Evolutionary conservation across 1,140 invertebrate genomes (phyloP).

Genomic region (Panagrolaimus sp.): DNA sequence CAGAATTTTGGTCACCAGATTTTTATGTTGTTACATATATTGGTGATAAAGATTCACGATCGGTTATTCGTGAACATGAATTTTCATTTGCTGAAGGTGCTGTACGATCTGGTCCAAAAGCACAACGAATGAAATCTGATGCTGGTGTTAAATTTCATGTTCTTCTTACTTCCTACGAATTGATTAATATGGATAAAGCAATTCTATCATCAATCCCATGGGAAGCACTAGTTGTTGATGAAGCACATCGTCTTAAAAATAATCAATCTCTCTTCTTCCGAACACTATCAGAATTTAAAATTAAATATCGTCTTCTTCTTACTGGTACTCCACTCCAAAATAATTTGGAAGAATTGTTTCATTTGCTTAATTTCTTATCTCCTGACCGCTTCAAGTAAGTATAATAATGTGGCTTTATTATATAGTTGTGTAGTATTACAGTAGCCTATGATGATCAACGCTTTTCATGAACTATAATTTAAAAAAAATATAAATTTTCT

Average conservation of each 20-base stretch:
- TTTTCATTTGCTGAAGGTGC: constrained; percentile 92
- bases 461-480: too few relatives aligned
- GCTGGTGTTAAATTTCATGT: constrained; percentile 92
- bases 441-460: too few relatives aligned
- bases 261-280: constrained; percentile 99
- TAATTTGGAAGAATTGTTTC: constrained; percentile 97
- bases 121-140: constrained; percentile 73
- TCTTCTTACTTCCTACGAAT: constrained; percentile 91
- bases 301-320: constrained; percentile 88
- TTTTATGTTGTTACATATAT: constrained; percentile 98
- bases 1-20: constrained; percentile 97
- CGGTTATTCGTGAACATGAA: constrained; percentile 85
- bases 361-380: constrained; percentile 94
- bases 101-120: constrained; percentile 73
- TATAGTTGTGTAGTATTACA: too few relatives aligned
- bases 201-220: constrained; percentile 95
- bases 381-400: constrained; percentile 71
- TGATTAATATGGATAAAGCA: constrained; percentile 91
- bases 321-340: constrained; percentile 99
- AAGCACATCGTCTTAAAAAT: constrained; percentile 95
- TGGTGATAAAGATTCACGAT: constrained; percentile 89
- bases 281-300: constrained; percentile 79
- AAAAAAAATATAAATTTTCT: too few relatives aligned
- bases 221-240: constrained; percentile 95
- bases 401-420: too few relatives aligned